phyloP scores from a whole-genome alignment of 2,113 vertebrate genomes.

The Zosterops pallidus region DNA sequence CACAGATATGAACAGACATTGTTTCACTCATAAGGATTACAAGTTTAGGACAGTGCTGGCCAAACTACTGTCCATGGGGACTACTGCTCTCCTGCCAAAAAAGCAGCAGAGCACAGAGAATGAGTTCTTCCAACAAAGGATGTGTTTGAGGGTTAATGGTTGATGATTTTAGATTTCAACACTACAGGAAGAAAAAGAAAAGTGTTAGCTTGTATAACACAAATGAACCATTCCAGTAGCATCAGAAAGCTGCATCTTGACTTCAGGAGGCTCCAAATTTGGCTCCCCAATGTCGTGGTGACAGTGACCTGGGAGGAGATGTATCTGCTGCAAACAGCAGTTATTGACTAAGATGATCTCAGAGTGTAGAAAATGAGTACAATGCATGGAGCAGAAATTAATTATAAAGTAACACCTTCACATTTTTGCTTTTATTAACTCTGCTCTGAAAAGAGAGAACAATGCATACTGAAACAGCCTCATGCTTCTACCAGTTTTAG shows the following conservation, averaged over 20 bases:
- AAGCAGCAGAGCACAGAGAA: background rate
- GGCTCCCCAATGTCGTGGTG: background rate
- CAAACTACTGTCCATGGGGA: background rate
- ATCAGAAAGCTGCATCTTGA: background rate
- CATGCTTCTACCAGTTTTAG: background rate
- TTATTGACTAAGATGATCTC: background rate
- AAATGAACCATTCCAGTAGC: background rate
- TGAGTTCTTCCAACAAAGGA: background rate
- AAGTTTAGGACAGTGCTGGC: background rate
- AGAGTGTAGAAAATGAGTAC: background rate
- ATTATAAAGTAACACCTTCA: background rate
- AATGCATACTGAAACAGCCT: background rate
- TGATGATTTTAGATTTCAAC: background rate
- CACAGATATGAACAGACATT: background rate
- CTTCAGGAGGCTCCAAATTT: background rate
- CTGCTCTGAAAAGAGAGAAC: background rate
- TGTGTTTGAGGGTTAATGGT: background rate
- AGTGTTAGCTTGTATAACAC: background rate
- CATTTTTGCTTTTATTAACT: background rate
- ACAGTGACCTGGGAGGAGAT: background rate
- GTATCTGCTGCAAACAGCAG: background rate
- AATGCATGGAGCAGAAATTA: background rate
- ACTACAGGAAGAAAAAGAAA: background rate
- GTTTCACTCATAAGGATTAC: background rate
- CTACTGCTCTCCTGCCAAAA: background rate